phyloP scores from a whole-genome alignment of 2,113 vertebrate genomes.

The Salvelinus sp. region DNA sequence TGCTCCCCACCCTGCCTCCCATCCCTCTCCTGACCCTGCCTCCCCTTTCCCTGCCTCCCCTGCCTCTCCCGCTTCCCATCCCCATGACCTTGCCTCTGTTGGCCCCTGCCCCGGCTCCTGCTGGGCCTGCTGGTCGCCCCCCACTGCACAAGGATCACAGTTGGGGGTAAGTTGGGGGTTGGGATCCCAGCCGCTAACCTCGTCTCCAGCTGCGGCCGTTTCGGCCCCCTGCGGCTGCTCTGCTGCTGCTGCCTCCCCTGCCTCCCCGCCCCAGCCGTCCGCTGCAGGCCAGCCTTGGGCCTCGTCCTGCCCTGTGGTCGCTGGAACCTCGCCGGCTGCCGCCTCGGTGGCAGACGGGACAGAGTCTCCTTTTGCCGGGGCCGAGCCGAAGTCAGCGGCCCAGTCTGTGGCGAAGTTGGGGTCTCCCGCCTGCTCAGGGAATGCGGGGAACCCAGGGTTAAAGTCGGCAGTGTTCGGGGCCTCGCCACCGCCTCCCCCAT shows the following conservation, averaged over 20 bases:
- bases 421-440: constrained; percentile 73
- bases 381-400: constrained; percentile 79
- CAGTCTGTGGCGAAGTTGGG: constrained; percentile 69
- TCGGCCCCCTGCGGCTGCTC: constrained; percentile 47
- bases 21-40: constrained; percentile 21
- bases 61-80: constrained; percentile 15
- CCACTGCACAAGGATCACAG: constrained; percentile 35
- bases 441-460: constrained; percentile 72
- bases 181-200: constrained; percentile 72
- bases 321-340: constrained; percentile 37
- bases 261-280: constrained; percentile 49
- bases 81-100: constrained; percentile 23
- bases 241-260: constrained; percentile 54
- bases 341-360: constrained; percentile 1
- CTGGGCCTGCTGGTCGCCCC: constrained; percentile 33
- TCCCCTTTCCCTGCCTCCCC: constrained; percentile 19
- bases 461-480: constrained; percentile 61
- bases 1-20: constrained; percentile 5
- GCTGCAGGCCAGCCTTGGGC: constrained; percentile 60
- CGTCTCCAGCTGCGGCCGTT: constrained; percentile 53
- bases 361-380: constrained; percentile 29
- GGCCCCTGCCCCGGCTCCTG: constrained; percentile 23
- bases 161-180: constrained; percentile 56
- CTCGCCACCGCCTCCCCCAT: constrained; percentile 72
- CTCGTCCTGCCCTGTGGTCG: constrained; percentile 51